A percentile compares a stretch with the other conserved stretches of the same genome.
Conservation (phyloP, 2,797 vertebrate genomes). For the Arrhamphus sclerolepis region DNA sequence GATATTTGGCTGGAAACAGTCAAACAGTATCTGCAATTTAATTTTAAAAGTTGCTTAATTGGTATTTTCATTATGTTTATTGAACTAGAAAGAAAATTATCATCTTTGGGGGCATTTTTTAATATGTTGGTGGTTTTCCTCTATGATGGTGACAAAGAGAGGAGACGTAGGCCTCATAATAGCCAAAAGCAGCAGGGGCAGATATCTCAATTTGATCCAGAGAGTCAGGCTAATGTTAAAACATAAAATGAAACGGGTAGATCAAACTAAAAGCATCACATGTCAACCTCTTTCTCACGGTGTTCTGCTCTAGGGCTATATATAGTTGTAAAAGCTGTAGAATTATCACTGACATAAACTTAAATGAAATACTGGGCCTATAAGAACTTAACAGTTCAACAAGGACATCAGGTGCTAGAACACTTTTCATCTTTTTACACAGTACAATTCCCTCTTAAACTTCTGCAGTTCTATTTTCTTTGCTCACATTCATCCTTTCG, state of each 20-base stretch:
- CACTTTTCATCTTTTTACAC: slow-evolving; percentile 4
- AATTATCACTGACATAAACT: slow-evolving; percentile 9
- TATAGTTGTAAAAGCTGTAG: slow-evolving; percentile 1
- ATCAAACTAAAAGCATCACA: slow-evolving; percentile 11
- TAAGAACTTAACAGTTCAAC: not conserved
- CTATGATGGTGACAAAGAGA: no score
- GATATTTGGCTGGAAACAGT: no score
- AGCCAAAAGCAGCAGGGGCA: not conserved
- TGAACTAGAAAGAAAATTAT: no score
- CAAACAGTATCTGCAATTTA: no score
- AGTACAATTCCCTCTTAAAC: not conserved
- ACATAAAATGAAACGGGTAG: slow-evolving; percentile 11
- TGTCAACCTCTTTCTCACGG: not conserved
- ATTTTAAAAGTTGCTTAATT: no score
- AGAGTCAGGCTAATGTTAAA: slow-evolving; percentile 8
- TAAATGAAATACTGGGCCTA: not conserved
- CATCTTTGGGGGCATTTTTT: no score
- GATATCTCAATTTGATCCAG: slow-evolving; percentile 3
- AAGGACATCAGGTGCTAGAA: slow-evolving; percentile 1
- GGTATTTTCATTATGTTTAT: no score
- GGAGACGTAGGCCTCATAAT: not conserved
- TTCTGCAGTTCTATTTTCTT: not conserved
- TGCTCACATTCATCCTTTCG: not conserved
- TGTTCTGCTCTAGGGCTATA: not conserved
- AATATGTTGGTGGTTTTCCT: no score